Conservation (phyloP, 2,113 vertebrate genomes). For the Athene noctua region DNA sequence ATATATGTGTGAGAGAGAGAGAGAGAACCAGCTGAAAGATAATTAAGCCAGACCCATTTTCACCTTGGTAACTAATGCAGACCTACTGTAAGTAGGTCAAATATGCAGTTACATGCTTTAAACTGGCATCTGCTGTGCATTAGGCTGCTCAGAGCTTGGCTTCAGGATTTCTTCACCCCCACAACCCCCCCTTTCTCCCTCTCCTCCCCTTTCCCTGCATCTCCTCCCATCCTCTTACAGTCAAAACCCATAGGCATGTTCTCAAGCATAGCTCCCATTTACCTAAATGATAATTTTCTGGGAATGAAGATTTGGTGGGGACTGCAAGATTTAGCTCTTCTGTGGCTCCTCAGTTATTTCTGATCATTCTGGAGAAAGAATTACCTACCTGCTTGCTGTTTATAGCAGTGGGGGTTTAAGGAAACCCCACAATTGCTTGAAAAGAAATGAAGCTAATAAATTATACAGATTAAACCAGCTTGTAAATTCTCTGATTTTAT, state of each 20-base stretch:
- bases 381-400: not conserved
- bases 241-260: not conserved
- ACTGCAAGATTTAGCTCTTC: not conserved
- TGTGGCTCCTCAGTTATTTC: not conserved
- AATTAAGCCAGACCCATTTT: not conserved
- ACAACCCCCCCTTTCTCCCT: not conserved
- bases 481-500: not conserved
- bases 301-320: not conserved
- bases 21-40: not conserved
- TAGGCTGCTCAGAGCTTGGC: not conserved
- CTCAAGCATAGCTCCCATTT: not conserved
- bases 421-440: not conserved
- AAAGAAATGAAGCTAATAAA: constrained; percentile 26
- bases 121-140: not conserved
- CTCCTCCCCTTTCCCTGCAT: not conserved
- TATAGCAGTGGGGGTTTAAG: not conserved
- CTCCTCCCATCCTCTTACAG: not conserved
- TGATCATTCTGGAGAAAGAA: not conserved
- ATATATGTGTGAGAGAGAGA: not conserved
- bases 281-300: not conserved
- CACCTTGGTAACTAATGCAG: not conserved
- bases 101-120: not conserved
- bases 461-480: not conserved
- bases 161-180: not conserved
- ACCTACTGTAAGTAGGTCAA: constrained; percentile 30